Conservation (phyloP, 2,797 vertebrate species). For the Anisognathus igniventris region DNA sequence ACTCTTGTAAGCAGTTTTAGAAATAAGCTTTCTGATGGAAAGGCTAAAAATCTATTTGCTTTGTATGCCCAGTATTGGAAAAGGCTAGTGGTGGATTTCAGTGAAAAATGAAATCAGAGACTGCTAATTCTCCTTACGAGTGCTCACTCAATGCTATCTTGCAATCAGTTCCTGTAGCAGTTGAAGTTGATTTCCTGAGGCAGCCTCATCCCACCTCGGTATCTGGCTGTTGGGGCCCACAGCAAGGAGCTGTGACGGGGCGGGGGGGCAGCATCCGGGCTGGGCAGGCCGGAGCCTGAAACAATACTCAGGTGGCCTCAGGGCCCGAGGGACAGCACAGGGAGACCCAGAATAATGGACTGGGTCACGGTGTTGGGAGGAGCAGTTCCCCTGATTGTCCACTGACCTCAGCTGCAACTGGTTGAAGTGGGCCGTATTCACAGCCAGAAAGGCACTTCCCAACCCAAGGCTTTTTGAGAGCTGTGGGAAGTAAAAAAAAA, state of each 20-base stretch:
- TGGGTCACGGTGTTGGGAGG: slow-evolving; percentile 14
- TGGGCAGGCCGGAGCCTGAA: neutral
- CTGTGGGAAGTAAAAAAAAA: neutral
- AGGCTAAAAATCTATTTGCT: neutral
- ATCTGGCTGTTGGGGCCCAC: neutral
- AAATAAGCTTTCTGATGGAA: neutral
- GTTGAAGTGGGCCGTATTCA: neutral
- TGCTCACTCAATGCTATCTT: neutral
- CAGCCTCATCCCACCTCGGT: neutral
- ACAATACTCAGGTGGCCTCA: neutral
- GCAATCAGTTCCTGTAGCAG: neutral
- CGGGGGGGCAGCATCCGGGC: neutral
- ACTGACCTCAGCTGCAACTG: neutral
- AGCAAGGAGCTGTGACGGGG: neutral
- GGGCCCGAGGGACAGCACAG: rapidly evolving
- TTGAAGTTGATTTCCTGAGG: neutral
- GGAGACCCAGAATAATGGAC: neutral
- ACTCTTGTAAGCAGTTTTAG: neutral
- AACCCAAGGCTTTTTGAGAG: neutral
- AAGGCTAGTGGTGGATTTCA: neutral
- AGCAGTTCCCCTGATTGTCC: slow-evolving; percentile 58
- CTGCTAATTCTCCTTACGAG: neutral
- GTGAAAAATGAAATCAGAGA: neutral
- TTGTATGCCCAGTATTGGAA: neutral
- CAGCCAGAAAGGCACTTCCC: neutral